Percentiles rank a stretch among this genome's conserved stretches.
These are phyloP conservation scores for Drosophila pectinifera DNA, from an alignment of 1,140 invertebrate genomes.

Conservation along the genomic window DNA sequence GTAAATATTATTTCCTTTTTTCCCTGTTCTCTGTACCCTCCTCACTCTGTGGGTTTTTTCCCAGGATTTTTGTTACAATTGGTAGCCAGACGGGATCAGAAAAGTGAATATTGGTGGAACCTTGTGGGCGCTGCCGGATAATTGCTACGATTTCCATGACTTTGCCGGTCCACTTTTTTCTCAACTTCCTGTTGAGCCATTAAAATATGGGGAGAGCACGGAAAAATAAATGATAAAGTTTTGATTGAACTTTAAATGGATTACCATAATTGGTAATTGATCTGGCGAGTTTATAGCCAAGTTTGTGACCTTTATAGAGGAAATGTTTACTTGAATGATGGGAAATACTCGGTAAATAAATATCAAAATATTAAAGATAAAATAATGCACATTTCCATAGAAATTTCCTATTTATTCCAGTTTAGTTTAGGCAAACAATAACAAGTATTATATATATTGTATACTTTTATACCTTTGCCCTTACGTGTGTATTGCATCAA, in stretches of 20 bases:
- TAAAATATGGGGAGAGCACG: neutral
- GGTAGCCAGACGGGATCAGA: constrained; percentile 34
- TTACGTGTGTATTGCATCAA: constrained; percentile 39
- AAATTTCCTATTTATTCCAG: neutral
- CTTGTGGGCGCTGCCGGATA: constrained; percentile 53
- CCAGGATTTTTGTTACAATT: constrained; percentile 51
- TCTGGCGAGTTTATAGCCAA: constrained; percentile 5
- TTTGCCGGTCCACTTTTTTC: constrained; percentile 44
- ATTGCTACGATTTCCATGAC: constrained; percentile 76
- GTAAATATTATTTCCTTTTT: constrained; percentile 73
- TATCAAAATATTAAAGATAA: too few species aligned
- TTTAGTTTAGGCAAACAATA: neutral
- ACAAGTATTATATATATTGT: neutral
- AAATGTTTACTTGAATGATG: too few species aligned
- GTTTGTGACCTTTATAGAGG: neutral
- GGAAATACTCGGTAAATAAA: too few species aligned
- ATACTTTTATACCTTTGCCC: constrained; percentile 3
- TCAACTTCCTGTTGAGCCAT: constrained; percentile 34
- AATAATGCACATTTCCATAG: neutral
- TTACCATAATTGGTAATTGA: constrained; percentile 64
- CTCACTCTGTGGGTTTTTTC: constrained; percentile 3
- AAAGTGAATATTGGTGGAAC: constrained; percentile 41
- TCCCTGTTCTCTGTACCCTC: constrained; percentile 11
- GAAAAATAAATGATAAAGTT: constrained; percentile 43
- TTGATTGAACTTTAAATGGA: constrained; percentile 66